Evolutionary conservation across 2,888 invertebrate species (phyloP).

Genomic region (Cephonodes hylas): DNA sequence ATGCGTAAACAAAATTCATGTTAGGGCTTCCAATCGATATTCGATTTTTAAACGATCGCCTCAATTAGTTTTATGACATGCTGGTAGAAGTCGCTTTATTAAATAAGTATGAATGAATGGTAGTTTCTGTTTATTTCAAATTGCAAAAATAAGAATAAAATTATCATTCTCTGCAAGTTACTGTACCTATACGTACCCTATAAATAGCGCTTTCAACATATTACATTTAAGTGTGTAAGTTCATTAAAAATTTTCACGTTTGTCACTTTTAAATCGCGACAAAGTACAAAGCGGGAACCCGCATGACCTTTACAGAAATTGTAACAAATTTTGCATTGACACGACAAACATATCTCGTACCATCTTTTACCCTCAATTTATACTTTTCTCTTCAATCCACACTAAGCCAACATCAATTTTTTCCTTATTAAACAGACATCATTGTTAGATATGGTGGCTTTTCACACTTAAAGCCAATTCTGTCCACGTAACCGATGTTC

Average conservation of each 20-base stretch:
- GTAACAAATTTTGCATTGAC: neutral
- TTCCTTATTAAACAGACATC: too few species aligned
- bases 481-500: too few species aligned
- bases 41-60: neutral
- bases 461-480: too few species aligned
- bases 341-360: neutral
- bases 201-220: too few species aligned
- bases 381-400: too few species aligned
- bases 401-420: too few species aligned
- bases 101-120: neutral
- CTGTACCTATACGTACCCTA: too few species aligned
- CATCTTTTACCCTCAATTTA: too few species aligned
- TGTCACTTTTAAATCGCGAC: neutral
- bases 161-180: too few species aligned
- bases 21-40: neutral
- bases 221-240: neutral
- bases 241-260: neutral
- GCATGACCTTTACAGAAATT: neutral
- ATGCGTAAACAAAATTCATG: neutral
- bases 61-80: neutral
- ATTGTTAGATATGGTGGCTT: too few species aligned
- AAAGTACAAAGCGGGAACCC: neutral
- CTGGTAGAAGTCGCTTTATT: neutral
- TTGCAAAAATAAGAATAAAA: too few species aligned
- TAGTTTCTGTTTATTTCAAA: too few species aligned